Evolutionary conservation across 2,888 invertebrate genomes (phyloP), one percentile per base, ranked within the genome.

Genomic region (Psylliodes chrysocephalus): DNA sequence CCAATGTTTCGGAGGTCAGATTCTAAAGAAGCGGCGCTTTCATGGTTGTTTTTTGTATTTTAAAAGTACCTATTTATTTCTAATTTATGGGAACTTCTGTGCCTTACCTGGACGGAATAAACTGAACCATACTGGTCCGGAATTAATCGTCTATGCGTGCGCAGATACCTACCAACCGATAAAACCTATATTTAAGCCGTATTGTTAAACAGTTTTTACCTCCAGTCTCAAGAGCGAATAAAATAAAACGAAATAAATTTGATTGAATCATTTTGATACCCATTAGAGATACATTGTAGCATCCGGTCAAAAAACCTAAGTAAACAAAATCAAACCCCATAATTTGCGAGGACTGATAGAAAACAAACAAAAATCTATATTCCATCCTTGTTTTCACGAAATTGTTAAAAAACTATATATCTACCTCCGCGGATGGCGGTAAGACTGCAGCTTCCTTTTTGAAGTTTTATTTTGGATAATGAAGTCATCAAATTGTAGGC

Each of bases 401-500:
- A 59, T 59, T 59, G 59, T 59, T 57, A 30, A 57, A 57, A 57
- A 52, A 52, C 22, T 14, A 46, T 18, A 52, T n/a, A 52, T 60
- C 14, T 28, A 51, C 33, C 55, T 55, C 55, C 14, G 22, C 35
- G 60, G 52, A 42, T 47, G 40, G 51, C 51, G 54, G 57, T 54
- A 54, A 62, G 69, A 63, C 61, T 60, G 63, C 54, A 57, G 68
- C 68, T 71, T 71, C 71, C 72, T 63, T 64, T 68, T 71, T 70
- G 38, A 56, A 55, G 61, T 66, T 66, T 66, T 51, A 57, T 66
- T 53, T 59, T 49, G 22, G 53, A 60, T 63, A 67, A 74, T 74
- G 67, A 72, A 72, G 73, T 62, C 71, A 71, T 74, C 64, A 68
- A 66, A 55, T 54, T 68, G 64, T 60, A 70, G 74, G 74, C 73